These are phyloP conservation scores for Gymnogyps californianus DNA, from an alignment of 2,113 vertebrate species.

Conservation along the genomic window DNA sequence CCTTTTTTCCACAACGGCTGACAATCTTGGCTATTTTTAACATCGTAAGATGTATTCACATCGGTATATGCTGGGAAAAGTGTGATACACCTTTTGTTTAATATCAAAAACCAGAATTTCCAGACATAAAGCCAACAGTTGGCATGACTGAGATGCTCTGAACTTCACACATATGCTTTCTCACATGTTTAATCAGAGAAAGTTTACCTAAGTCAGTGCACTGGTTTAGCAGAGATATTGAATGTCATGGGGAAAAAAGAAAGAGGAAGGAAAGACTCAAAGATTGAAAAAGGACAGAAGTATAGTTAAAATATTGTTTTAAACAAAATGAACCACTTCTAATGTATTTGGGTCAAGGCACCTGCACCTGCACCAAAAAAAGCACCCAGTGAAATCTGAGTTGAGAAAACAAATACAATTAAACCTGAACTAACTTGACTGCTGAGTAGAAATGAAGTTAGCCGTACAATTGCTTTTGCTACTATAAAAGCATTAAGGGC, in stretches of 20 bases:
- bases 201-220: constrained; percentile 1
- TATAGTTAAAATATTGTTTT: not conserved
- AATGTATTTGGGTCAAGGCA: not conserved
- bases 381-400: not conserved
- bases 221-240: constrained; percentile 23
- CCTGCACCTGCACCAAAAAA: not conserved
- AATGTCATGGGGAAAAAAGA: not conserved
- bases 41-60: not conserved
- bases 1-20: not conserved
- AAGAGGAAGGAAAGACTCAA: not conserved
- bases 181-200: constrained; percentile 59
- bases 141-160: not conserved
- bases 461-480: not conserved
- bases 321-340: not conserved
- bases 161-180: constrained; percentile 41
- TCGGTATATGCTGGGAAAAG: not conserved
- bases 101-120: constrained; percentile 38
- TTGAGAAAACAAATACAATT: not conserved
- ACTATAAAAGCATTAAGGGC: not conserved
- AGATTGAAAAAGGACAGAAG: not conserved
- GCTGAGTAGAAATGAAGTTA: not conserved
- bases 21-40: not conserved
- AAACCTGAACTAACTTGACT: not conserved
- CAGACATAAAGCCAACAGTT: constrained; percentile 13
- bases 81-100: not conserved